Evolutionary conservation across 2,888 invertebrate species (phyloP), one percentile per base, ranked within the genome.

Genomic region (Dynastes grantii): DNA sequence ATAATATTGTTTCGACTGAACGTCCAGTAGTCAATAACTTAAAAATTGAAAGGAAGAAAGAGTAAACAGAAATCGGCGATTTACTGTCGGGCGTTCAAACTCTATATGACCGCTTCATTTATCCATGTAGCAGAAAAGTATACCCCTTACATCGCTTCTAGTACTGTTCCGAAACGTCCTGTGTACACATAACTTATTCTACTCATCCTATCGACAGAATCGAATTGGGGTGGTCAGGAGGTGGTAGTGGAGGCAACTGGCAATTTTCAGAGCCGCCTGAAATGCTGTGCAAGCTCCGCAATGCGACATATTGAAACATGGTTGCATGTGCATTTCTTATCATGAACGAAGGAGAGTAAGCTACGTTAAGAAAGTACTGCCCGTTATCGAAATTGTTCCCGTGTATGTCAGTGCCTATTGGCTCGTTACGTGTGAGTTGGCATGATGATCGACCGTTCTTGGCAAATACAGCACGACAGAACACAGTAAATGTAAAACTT

Each of bases 291-390:
- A 81, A 75, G 82, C 81, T 81, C 87, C 86, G 87, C 86, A 87
- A 84, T 87, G 87, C 87, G 87, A 86, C 87, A 86, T 85, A 85
- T 86, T 85, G 85, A 85, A 84, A 85, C 86, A 87, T 85, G 85
- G 85, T 83, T 85, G 85, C 85, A 85, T 84, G 70, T 71, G 64
- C 64, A 64, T 71, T 53, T 45, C 85, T 85, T 85, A 86, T 85
- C 85, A 82, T 81, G 80, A 80, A 78, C 79, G 79, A 78, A 76
- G 76, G 16, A 32, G 71, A n/a, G 32, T 49, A 9, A 71, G 61
- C 61, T n/a, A 82, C 63, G 73, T 75, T 75, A 75, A 75, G 73
- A 61, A 75, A 61, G 45, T 75, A 61, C 45, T 27, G 61, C 55
- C 58, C 55, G 73, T 61, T 73, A 53, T 58, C 73, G 45, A 75